Percentiles rank a stretch among this genome's conserved stretches.
phyloP scores from a whole-genome alignment of 2,888 invertebrate species.

The Latrodectus elegans region DNA sequence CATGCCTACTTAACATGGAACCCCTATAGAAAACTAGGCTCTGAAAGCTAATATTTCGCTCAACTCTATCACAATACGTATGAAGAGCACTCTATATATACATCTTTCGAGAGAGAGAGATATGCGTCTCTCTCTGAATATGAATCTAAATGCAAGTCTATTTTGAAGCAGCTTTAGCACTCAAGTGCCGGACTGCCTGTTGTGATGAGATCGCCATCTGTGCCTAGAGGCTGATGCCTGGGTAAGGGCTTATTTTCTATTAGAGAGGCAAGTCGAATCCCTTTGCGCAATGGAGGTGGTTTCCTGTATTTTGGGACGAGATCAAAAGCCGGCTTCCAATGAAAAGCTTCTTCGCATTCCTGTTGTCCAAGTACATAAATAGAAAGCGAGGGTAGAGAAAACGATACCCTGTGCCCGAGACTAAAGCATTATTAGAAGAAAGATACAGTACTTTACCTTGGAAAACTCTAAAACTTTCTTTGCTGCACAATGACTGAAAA shows the following conservation, averaged over 20 bases:
- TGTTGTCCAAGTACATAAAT: not conserved
- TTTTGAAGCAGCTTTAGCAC: constrained; percentile 57
- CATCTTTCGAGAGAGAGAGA: constrained; percentile 32
- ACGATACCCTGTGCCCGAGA: too few relatives aligned
- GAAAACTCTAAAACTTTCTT: too few relatives aligned
- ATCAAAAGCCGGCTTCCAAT: not conserved
- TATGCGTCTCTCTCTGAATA: constrained; percentile 10
- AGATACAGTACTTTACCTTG: too few relatives aligned
- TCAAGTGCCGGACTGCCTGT: constrained; percentile 52
- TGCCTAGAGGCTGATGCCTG: constrained; percentile 36
- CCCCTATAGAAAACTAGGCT: constrained; percentile 56
- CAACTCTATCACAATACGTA: constrained; percentile 65
- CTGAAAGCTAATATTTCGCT: constrained; percentile 68
- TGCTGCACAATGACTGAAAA: too few relatives aligned
- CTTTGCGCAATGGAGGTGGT: not conserved
- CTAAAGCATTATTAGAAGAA: too few relatives aligned
- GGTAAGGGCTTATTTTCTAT: constrained; percentile 14
- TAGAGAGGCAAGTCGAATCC: not conserved
- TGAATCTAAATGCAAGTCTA: constrained; percentile 58
- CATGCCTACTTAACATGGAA: constrained; percentile 63
- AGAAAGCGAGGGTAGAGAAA: not conserved
- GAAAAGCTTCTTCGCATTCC: not conserved
- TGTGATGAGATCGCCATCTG: constrained; percentile 62
- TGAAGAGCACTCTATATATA: constrained; percentile 60
- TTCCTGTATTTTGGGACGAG: not conserved